phyloP scores from a whole-genome alignment of 2,888 invertebrate genomes.

The Hirtodrosophila cameraria region DNA sequence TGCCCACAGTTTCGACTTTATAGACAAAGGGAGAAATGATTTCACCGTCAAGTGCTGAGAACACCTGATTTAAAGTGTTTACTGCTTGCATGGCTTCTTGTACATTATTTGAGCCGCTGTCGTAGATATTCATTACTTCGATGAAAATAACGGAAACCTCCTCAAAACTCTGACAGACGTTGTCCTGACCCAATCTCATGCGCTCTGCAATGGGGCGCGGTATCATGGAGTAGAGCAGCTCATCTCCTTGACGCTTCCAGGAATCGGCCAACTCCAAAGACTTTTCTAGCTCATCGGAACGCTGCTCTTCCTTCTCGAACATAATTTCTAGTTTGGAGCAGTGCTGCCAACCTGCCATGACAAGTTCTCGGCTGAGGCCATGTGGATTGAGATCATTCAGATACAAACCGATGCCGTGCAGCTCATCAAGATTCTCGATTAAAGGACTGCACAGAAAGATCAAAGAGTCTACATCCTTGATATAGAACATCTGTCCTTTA shows the following conservation, averaged over 20 bases:
- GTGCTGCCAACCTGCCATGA: conserved; percentile 93
- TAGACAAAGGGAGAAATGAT: conserved; percentile 94
- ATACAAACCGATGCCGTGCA: conserved; percentile 91
- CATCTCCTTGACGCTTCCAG: conserved; percentile 94
- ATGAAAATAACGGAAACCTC: conserved; percentile 84
- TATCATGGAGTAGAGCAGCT: conserved; percentile 95
- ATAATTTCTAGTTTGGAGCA: conserved; percentile 91
- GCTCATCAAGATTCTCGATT: conserved; percentile 93
- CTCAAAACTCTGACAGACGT: conserved; percentile 90
- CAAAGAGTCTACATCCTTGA: conserved; percentile 91
- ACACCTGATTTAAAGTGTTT: conserved; percentile 93
- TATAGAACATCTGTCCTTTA: conserved; percentile 93
- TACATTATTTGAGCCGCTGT: conserved; percentile 78
- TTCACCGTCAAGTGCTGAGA: conserved; percentile 92
- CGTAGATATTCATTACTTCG: conserved; percentile 82
- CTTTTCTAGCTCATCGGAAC: conserved; percentile 91
- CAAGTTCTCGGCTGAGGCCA: conserved; percentile 92
- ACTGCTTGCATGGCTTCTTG: conserved; percentile 91
- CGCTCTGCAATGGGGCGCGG: conserved; percentile 93
- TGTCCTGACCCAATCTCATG: conserved; percentile 90
- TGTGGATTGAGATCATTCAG: conserved; percentile 94
- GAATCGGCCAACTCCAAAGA: conserved; percentile 91
- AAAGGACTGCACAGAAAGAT: conserved; percentile 95
- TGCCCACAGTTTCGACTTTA: conserved; percentile 97
- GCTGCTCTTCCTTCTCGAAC: conserved; percentile 92